Base-by-base conservation (phyloP, 1,140 invertebrate species). In the Trichogramma pretiosum region DNA sequence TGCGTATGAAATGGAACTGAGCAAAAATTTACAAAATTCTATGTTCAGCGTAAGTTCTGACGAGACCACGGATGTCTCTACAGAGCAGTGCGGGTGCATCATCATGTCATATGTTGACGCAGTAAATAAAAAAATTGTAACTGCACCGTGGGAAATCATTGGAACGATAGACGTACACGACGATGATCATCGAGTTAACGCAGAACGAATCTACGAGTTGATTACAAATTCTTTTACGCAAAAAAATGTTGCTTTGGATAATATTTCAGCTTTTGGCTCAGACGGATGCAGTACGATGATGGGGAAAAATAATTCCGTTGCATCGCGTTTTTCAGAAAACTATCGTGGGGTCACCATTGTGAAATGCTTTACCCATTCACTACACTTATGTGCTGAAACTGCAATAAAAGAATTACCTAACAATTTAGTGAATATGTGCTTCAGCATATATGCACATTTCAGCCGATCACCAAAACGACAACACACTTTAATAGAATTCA, bases 361-460 rank as follows among this genome's bases (percentile, higher is more conserved):
- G 9, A 70, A 66, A 59, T 70, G 62, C 56, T 42, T 67, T 14
- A 67, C 65, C 45, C 65, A 68, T 53, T 67, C 64, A 28, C 43
- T 63, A 18, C 59, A 64, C 37, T 45, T 66, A 14, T 64, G 59
- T 49, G 60, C 57, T 2, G 60, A 54, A 50, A 52, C 65, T 36
- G 60, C 64, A 5, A 65, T 58, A 30, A 63, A 66, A 52, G 10
- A 46, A 43, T 44, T 68, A 26, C 63, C 62, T 9, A 13, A 48
- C 19, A 26, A 46, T 43, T 65, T 65, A 50, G 13, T 26, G 14
- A n/a, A 3, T n/a, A 24, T 9, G 10, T 23, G 21, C 14, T 24
- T 8, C 7, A 8, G 3, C n/a, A 14, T 40, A n/a, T 10, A 38
- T 38, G 8, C 19, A 7, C n/a, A 8, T 21, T 38, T 38, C 21